Evolutionary conservation across 2,888 invertebrate genomes (phyloP).

Genomic region (Oscheius sp.): DNA sequence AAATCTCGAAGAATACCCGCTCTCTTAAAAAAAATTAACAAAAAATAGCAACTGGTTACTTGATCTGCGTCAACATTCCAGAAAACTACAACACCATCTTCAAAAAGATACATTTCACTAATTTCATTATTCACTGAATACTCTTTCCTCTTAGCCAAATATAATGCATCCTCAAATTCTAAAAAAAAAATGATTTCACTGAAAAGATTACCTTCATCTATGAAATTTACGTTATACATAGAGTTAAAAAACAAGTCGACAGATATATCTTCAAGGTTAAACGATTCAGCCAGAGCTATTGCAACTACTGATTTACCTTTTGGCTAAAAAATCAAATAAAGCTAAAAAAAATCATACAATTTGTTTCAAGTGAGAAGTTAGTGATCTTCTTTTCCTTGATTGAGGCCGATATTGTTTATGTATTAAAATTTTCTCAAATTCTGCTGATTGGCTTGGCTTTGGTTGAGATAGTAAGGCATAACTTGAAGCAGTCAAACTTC

Average conservation of each 20-base stretch:
- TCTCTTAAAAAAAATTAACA: slow-evolving; percentile 31
- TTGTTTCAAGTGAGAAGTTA: slow-evolving; percentile 12
- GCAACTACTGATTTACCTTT: slow-evolving; percentile 54
- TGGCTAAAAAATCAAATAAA: slow-evolving; percentile 28
- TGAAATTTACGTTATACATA: slow-evolving; percentile 52
- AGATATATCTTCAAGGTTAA: slow-evolving; percentile 46
- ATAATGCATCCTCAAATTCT: slow-evolving; percentile 61
- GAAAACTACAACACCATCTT: slow-evolving; percentile 65
- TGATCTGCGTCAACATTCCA: slow-evolving; percentile 59
- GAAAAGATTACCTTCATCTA: slow-evolving; percentile 53
- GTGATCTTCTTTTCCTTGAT: slow-evolving; percentile 22
- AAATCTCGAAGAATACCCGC: slow-evolving; percentile 49
- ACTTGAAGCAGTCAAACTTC: background rate
- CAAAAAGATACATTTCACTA: slow-evolving; percentile 61
- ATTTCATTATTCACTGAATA: slow-evolving; percentile 54
- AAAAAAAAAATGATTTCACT: background rate
- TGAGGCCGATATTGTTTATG: background rate
- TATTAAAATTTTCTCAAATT: slow-evolving; percentile 5
- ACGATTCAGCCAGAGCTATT: slow-evolving; percentile 56
- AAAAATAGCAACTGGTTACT: slow-evolving; percentile 7
- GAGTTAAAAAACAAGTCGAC: slow-evolving; percentile 39
- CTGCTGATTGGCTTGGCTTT: background rate
- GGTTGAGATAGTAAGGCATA: slow-evolving; percentile 1
- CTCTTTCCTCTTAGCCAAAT: slow-evolving; percentile 55
- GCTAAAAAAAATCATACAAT: background rate